Evolutionary conservation across 2,888 invertebrate genomes (phyloP), one percentile per base, ranked within the genome.

Genomic region (Venusia cambrica): DNA sequence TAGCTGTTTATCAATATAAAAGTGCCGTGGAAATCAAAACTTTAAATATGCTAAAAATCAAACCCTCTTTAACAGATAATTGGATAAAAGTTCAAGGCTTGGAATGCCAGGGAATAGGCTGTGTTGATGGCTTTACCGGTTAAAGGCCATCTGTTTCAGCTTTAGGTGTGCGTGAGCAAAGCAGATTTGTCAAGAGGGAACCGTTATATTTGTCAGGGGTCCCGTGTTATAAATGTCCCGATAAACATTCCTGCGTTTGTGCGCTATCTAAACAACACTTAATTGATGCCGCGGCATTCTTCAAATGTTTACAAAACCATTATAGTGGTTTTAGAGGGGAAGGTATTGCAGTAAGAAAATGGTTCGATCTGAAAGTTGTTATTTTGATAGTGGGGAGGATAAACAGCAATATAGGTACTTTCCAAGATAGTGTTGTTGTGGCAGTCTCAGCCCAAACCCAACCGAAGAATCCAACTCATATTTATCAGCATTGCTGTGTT

Each of bases 101-200:
- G n/a, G n/a, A n/a, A n/a, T n/a, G n/a, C n/a, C n/a, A n/a, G n/a
- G n/a, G n/a, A n/a, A n/a, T n/a, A n/a, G 5, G 6, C 19, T 14
- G 22, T 8, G 15, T 18, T 19, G 10, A 16, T 6, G 19, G 21
- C 28, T 6, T 19, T 20, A 25, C 29, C 35, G 30, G 27, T 26
- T 18, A 21, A 26, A 24, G 15, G 38, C 31, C 31, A 50, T 47
- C 38, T 34, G 35, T 47, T 43, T 46, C 31, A 29, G 44, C 21
- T 35, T 38, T 42, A 31, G 43, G 47, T 40, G 41, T 51, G 51
- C 49, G 50, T 40, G 49, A 33, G 39, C 34, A 31, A 44, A 51
- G 58, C 51, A 61, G 63, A 69, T 71, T 68, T 64, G 62, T 69
- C 66, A 63, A 53, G 57, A 40, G 51, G 49, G 53, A 54, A 45